Conservation (phyloP, 2,888 invertebrate species). For the Netelia fuscicornis region DNA sequence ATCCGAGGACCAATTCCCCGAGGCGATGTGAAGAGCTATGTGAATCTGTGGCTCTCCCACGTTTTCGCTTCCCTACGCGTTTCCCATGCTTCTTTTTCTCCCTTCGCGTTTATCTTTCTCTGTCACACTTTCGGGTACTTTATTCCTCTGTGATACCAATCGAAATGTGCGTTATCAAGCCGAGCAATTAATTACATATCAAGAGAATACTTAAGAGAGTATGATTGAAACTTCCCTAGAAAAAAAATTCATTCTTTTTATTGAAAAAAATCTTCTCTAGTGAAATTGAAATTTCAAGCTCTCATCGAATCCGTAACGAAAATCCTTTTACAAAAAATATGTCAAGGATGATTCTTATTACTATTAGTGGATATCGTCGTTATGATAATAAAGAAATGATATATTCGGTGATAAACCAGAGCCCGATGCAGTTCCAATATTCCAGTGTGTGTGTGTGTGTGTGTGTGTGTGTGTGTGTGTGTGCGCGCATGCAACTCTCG, state of each 20-base stretch:
- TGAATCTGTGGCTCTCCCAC: slow-evolving; percentile 65
- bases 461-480: not conserved
- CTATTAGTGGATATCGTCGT: too few species aligned
- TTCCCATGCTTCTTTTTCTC: slow-evolving; percentile 56
- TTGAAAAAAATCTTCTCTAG: too few species aligned
- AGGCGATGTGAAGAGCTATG: slow-evolving; percentile 69
- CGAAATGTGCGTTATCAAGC: not conserved
- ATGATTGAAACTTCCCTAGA: not conserved
- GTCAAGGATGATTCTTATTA: too few species aligned
- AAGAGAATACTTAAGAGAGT: not conserved
- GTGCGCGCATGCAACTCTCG: slow-evolving; percentile 38
- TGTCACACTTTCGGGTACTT: not conserved
- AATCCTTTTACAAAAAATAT: too few species aligned
- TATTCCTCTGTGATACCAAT: not conserved
- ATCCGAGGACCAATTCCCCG: slow-evolving; percentile 73
- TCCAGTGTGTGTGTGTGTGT: not conserved
- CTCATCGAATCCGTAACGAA: not conserved
- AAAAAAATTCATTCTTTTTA: too few species aligned
- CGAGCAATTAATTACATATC: not conserved
- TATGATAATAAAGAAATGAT: slow-evolving; percentile 26
- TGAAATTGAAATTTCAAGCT: not conserved
- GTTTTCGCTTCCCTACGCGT: slow-evolving; percentile 70
- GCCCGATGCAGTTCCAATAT: slow-evolving; percentile 18
- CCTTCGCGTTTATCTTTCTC: not conserved
- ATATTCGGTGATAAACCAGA: slow-evolving; percentile 47